Percentiles rank a stretch among this genome's conserved stretches.
These are phyloP conservation scores for Orthosia gothica DNA, from an alignment of 2,888 invertebrate genomes.

Conservation along the genomic window DNA sequence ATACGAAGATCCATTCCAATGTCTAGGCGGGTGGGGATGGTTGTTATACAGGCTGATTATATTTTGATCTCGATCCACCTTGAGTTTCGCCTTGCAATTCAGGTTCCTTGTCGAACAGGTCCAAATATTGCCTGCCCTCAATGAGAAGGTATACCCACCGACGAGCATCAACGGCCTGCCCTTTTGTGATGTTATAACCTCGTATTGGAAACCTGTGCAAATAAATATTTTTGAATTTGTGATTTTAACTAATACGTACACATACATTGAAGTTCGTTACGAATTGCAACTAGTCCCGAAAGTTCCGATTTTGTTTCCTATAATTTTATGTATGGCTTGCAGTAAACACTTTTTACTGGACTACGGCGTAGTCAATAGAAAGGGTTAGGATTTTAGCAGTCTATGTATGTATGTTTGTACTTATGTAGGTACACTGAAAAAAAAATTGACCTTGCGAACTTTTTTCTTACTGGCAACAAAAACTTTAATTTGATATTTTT, in stretches of 20 bases:
- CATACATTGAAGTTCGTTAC: no score
- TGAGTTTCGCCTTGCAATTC: slow-evolving; percentile 62
- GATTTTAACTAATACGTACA: no score
- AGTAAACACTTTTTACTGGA: no score
- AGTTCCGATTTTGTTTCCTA: no score
- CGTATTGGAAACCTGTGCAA: slow-evolving; percentile 38
- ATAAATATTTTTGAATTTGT: not conserved
- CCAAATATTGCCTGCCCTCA: slow-evolving; percentile 27
- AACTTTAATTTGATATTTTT: not conserved
- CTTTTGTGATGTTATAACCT: slow-evolving; percentile 55
- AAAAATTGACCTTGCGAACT: no score
- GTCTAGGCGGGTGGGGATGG: slow-evolving; percentile 51
- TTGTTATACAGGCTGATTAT: slow-evolving; percentile 36
- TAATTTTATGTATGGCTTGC: no score
- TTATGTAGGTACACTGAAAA: no score
- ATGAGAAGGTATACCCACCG: slow-evolving; percentile 71
- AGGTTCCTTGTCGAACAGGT: slow-evolving; percentile 65
- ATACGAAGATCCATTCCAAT: slow-evolving; percentile 22
- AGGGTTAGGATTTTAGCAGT: no score
- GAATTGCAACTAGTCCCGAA: no score
- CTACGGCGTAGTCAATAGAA: no score
- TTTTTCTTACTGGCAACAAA: no score
- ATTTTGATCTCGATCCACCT: slow-evolving; percentile 20
- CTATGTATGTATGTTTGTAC: no score
- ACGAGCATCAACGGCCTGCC: slow-evolving; percentile 68